phyloP scores from a whole-genome alignment of 2,888 invertebrate species.

The Drosophila quasianomalipes region DNA sequence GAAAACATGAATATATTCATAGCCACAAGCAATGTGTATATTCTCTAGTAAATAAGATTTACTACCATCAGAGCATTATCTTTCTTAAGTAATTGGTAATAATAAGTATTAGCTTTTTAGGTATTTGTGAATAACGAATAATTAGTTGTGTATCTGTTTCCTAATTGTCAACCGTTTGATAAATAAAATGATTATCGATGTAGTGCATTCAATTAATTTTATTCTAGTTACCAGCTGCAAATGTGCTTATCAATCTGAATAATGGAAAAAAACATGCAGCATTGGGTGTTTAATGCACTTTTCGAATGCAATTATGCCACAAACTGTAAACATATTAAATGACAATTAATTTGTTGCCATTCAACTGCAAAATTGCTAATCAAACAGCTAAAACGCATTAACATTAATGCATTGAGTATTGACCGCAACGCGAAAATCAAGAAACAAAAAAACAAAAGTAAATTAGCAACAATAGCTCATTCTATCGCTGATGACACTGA shows the following conservation, averaged over 20 bases:
- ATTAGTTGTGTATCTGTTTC: neutral
- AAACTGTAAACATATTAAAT: constrained; percentile 64
- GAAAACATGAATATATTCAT: neutral
- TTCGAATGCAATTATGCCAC: constrained; percentile 70
- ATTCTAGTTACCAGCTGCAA: constrained; percentile 23
- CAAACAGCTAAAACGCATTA: constrained; percentile 76
- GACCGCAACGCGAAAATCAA: constrained; percentile 35
- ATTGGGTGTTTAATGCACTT: constrained; percentile 67
- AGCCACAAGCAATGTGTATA: too few relatives aligned
- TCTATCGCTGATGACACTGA: constrained; percentile 13
- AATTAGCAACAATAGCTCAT: constrained; percentile 20
- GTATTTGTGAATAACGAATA: neutral
- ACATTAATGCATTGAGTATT: constrained; percentile 51
- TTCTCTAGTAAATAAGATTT: neutral
- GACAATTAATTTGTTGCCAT: constrained; percentile 74
- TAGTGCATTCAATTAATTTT: constrained; percentile 39
- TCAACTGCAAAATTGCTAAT: constrained; percentile 66
- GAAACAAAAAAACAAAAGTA: constrained; percentile 11
- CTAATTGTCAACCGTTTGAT: neutral
- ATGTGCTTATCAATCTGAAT: constrained; percentile 56
- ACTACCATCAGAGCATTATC: neutral
- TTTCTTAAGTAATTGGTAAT: neutral
- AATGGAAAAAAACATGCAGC: constrained; percentile 21
- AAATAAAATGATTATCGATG: neutral
- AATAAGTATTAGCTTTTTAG: neutral